Evolutionary conservation across 2,888 invertebrate genomes (phyloP), one percentile per base, ranked within the genome.

Genomic region (Hypercompe scribonia): DNA sequence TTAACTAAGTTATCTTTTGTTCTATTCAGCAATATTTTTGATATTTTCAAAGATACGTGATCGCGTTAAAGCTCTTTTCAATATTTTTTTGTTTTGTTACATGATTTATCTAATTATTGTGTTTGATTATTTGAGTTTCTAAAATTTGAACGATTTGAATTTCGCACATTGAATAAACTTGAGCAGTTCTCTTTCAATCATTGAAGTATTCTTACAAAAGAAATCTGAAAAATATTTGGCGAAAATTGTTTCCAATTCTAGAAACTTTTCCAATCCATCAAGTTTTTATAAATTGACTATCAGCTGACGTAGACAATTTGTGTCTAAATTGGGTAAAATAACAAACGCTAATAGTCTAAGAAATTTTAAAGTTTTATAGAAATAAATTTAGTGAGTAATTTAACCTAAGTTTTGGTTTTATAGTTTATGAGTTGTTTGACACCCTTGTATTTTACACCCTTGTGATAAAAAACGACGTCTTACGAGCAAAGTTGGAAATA

Each of bases 1-100:
- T 84, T 83, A 84, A 81, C 75, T 75, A 81, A 80, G 79, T 80
- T 63, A 72, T 67, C 71, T 70, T 77, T 75, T 74, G 71, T 64
- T 78, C 74, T 73, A 66, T 34, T 65, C 36, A 50, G 46, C 42
- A 24, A 46, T 34, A 50, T 28, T 31, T 31, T 18, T 61, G 18
- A 61, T 31, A 61, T 68, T 78, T 71, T 31, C 13, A 50, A 70
- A 28, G 36, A 65, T 58, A 71, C 54, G 39, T 70, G 65, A 69
- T 65, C 54, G 64, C 39, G 63, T 65, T 46, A 54, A 31, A 65
- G 46, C 24, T 50, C 70, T 64, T 58, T 28, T 68, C 21, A 18
- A 34, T 65, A 10, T 54, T n/a, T 54, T 54, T 54, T 36, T 73
- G 15, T 66, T 66, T 67, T 3, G 11, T 50, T 67, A 21, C 3